These are phyloP conservation scores for Acholoe squamosa DNA, from an alignment of 2,888 invertebrate species.

Conservation along the genomic window DNA sequence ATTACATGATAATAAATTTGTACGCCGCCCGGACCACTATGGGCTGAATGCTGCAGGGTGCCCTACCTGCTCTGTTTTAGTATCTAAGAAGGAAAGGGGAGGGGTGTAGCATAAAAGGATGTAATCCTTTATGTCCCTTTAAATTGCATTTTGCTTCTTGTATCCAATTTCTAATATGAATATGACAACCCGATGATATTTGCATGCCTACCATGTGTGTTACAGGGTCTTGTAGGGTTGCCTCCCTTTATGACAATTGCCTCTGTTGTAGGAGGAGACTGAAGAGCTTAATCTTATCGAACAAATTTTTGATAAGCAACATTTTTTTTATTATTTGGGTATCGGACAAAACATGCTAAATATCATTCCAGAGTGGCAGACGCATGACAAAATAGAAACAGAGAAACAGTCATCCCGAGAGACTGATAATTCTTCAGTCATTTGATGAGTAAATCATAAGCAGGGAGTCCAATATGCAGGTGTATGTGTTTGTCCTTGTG, in stretches of 20 bases:
- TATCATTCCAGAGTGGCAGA: constrained; percentile 32
- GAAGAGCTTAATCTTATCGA: background rate
- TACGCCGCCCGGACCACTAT: background rate
- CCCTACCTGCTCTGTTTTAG: background rate
- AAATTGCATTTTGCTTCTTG: constrained; percentile 2
- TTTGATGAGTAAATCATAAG: background rate
- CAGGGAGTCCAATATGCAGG: background rate
- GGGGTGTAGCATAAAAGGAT: background rate
- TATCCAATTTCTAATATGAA: too few relatives aligned
- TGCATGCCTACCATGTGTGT: background rate
- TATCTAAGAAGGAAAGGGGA: background rate
- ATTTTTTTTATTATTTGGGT: background rate
- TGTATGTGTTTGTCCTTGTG: constrained; percentile 1
- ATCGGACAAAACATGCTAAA: background rate
- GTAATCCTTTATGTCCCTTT: constrained; percentile 4
- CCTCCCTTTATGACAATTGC: background rate
- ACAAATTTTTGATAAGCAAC: constrained; percentile 16
- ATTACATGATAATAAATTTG: constrained; percentile 1
- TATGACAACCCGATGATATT: background rate
- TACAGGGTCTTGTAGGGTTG: background rate
- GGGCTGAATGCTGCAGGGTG: background rate
- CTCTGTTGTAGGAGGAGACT: constrained; percentile 51
- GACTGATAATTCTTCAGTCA: background rate
- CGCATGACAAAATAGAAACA: background rate
- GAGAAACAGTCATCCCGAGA: too few relatives aligned